phyloP scores from a whole-genome alignment of 1,140 invertebrate genomes.

The Drosophila athabasca region DNA sequence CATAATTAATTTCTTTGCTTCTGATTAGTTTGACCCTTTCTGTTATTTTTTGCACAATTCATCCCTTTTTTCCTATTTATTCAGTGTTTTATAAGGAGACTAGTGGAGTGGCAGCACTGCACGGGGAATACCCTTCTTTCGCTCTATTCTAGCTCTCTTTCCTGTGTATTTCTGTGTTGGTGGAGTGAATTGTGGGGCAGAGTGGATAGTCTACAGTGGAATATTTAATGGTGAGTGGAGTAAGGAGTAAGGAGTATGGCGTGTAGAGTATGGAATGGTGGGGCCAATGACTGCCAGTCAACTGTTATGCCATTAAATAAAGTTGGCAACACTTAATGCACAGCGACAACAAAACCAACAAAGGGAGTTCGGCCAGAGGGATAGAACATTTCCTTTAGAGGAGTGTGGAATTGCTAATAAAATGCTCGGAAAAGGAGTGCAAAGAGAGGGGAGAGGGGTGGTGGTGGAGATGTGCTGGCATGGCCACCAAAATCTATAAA shows the following conservation, averaged over 20 bases:
- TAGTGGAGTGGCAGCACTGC: too few relatives aligned
- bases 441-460: too few relatives aligned
- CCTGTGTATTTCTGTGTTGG: background rate
- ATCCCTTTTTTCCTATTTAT: too few relatives aligned
- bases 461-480: slow-evolving; percentile 2
- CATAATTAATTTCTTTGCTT: too few relatives aligned
- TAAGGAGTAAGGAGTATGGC: background rate
- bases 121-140: too few relatives aligned
- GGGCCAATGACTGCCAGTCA: slow-evolving; percentile 65
- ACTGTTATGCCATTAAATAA: slow-evolving; percentile 83
- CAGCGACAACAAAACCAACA: slow-evolving; percentile 79
- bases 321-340: slow-evolving; percentile 83
- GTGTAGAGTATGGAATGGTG: slow-evolving; percentile 19
- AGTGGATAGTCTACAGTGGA: background rate
- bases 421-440: slow-evolving; percentile 5
- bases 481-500: slow-evolving; percentile 49
- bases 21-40: too few relatives aligned
- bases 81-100: too few relatives aligned
- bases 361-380: slow-evolving; percentile 42
- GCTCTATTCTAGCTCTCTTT: too few relatives aligned
- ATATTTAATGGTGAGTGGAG: slow-evolving; percentile 3
- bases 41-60: too few relatives aligned
- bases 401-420: slow-evolving; percentile 52
- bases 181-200: slow-evolving; percentile 22
- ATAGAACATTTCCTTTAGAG: background rate